A percentile compares a stretch with the other conserved stretches of the same genome.
phyloP scores from a whole-genome alignment of 2,113 vertebrate genomes.

The Uria aalge region DNA sequence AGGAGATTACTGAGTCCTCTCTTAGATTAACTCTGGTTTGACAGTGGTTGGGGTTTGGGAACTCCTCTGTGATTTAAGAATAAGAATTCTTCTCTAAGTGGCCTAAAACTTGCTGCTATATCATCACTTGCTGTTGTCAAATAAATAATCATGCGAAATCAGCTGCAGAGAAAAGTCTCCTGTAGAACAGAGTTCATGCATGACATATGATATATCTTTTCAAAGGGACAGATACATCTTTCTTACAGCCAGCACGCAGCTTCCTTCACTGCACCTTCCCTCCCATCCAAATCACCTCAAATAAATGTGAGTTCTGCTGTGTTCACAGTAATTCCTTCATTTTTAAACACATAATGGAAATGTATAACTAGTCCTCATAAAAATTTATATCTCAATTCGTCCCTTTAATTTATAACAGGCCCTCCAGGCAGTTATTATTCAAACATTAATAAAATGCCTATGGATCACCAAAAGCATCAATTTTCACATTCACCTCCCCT shows the following conservation, averaged over 20 bases:
- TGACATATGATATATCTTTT: conserved; percentile 80
- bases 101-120: conserved; percentile 60
- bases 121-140: conserved; percentile 70
- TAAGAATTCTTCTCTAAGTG: conserved; percentile 61
- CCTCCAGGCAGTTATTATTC: conserved; percentile 97
- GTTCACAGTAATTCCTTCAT: conserved; percentile 89
- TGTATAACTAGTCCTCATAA: conserved; percentile 94
- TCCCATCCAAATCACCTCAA: conserved; percentile 76
- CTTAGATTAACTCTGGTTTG: conserved; percentile 37
- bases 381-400: conserved; percentile 95
- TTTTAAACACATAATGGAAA: conserved; percentile 96
- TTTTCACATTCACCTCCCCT: conserved; percentile 80
- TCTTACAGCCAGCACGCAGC: conserved; percentile 65
- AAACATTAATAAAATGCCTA: conserved; percentile 97
- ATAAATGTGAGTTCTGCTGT: conserved; percentile 76
- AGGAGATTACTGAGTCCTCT: not conserved
- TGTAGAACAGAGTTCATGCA: conserved; percentile 71
- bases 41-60: conserved; percentile 26
- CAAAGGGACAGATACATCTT: conserved; percentile 82
- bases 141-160: conserved; percentile 75
- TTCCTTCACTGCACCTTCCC: conserved; percentile 53
- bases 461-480: conserved; percentile 88
- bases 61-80: conserved; percentile 52
- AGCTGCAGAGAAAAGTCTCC: conserved; percentile 60
- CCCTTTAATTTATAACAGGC: conserved; percentile 93